Conservation (phyloP, 2,888 invertebrate genomes). For the Drosophila niveifrons region DNA sequence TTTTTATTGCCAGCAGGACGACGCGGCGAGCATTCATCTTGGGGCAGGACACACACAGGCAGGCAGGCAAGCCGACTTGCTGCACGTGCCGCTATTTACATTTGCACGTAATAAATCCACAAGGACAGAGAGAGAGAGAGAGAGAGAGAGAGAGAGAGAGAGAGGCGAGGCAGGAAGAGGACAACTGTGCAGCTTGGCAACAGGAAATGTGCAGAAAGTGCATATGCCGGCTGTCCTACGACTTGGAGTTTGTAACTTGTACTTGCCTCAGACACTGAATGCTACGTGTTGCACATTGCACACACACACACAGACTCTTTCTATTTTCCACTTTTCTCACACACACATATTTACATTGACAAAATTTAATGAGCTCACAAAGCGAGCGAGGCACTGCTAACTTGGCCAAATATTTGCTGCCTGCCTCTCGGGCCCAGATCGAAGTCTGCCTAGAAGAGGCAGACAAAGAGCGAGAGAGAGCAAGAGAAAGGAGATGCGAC, state of each 20-base stretch:
- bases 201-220: slow-evolving; percentile 74
- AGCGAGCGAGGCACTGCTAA: slow-evolving; percentile 25
- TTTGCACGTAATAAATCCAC: slow-evolving; percentile 83
- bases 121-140: too few species aligned
- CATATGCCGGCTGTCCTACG: slow-evolving; percentile 60
- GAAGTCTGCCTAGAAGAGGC: slow-evolving; percentile 34
- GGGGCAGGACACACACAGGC: slow-evolving; percentile 23
- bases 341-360: slow-evolving; percentile 71
- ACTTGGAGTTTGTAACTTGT: slow-evolving; percentile 3
- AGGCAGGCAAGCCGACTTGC: slow-evolving; percentile 25
- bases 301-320: too few species aligned
- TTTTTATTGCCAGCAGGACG: slow-evolving; percentile 65
- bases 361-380: slow-evolving; percentile 80
- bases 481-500: slow-evolving; percentile 22
- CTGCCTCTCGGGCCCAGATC: slow-evolving; percentile 44
- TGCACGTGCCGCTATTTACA: slow-evolving; percentile 83
- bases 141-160: too few species aligned
- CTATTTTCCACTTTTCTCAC: too few species aligned
- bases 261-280: slow-evolving; percentile 6
- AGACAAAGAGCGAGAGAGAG: too few species aligned
- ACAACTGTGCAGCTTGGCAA: slow-evolving; percentile 31
- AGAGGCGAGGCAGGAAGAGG: slow-evolving; percentile 3
- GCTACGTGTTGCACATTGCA: slow-evolving; percentile 76
- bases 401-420: slow-evolving; percentile 65
- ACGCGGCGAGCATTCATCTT: slow-evolving; percentile 48